phyloP scores from a whole-genome alignment of 1,140 invertebrate species.

The Dreissena rostriformis region DNA sequence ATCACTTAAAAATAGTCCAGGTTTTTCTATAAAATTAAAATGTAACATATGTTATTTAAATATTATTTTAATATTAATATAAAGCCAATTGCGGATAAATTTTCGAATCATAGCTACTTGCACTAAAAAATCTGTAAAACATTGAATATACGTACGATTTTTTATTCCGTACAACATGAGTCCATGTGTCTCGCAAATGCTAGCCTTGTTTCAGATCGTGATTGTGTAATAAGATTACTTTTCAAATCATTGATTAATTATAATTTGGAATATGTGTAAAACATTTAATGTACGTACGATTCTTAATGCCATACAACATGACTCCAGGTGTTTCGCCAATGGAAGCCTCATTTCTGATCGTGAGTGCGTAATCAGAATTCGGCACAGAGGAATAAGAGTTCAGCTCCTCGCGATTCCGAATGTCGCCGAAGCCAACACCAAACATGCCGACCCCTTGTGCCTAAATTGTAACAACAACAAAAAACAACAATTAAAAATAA shows the following conservation, averaged over 20 bases:
- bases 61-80: too few relatives aligned
- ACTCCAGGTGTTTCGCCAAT: constrained; percentile 56
- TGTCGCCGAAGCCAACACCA: constrained; percentile 67
- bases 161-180: not conserved
- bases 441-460: constrained; percentile 66
- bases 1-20: too few relatives aligned
- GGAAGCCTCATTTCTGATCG: constrained; percentile 49
- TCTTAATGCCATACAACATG: constrained; percentile 54
- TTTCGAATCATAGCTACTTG: too few relatives aligned
- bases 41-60: too few relatives aligned
- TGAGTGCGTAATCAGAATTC: constrained; percentile 53
- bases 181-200: not conserved
- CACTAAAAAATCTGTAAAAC: too few relatives aligned
- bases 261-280: too few relatives aligned
- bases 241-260: too few relatives aligned
- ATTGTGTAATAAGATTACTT: too few relatives aligned
- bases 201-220: not conserved
- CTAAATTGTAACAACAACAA: constrained; percentile 29
- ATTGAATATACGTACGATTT: not conserved
- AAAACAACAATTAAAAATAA: too few relatives aligned
- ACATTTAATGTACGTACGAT: constrained; percentile 9
- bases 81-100: too few relatives aligned
- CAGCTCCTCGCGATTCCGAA: constrained; percentile 66
- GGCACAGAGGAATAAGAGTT: constrained; percentile 68
- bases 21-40: too few relatives aligned